These are phyloP conservation scores for Mungos mungo DNA, from an alignment of 2,113 vertebrate species.

Conservation along the genomic window DNA sequence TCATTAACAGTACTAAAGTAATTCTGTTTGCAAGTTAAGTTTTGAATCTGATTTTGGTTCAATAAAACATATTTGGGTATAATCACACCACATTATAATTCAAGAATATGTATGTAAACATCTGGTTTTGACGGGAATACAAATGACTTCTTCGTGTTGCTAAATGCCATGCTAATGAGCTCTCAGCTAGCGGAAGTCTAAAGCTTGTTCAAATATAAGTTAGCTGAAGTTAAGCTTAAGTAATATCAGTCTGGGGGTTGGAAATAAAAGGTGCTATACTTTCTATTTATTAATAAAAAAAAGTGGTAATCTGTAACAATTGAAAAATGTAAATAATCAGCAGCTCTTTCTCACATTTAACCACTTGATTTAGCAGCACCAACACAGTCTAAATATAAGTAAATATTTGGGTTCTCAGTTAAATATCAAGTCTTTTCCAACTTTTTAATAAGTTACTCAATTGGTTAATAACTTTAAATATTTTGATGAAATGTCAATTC, in stretches of 20 bases:
- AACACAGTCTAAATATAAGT: neutral
- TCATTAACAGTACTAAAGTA: neutral
- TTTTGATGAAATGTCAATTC: neutral
- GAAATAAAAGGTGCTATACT: neutral
- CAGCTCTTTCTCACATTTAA: neutral
- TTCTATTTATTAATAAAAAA: neutral
- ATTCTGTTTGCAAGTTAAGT: neutral
- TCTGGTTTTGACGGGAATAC: neutral
- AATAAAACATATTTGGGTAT: neutral
- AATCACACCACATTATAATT: neutral
- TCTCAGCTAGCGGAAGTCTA: neutral
- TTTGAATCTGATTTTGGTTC: slow-evolving; percentile 38
- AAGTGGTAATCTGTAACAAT: neutral
- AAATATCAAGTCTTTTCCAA: neutral
- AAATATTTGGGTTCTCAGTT: neutral
- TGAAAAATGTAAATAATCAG: neutral
- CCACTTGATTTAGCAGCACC: neutral
- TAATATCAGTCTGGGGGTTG: neutral
- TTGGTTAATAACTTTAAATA: neutral
- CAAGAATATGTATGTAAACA: neutral
- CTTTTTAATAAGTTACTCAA: neutral
- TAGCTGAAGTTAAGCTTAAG: neutral
- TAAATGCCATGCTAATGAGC: neutral
- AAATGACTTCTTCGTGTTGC: neutral
- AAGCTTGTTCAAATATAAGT: neutral